These are phyloP conservation scores for Hylaeus volcanicus DNA, from an alignment of 1,140 invertebrate genomes.

Conservation along the genomic window DNA sequence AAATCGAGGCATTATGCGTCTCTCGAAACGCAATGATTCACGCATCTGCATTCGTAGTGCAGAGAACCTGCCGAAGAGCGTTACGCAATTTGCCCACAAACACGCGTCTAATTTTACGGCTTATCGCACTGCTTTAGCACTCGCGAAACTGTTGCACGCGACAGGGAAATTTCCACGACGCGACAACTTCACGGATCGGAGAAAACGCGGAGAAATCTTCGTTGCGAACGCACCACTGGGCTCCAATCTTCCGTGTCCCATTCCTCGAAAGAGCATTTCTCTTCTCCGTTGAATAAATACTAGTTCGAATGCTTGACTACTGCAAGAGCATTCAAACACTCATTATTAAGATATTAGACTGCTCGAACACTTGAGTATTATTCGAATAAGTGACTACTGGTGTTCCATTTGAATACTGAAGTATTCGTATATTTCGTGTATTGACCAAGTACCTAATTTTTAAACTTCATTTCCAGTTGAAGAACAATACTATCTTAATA, in stretches of 20 bases:
- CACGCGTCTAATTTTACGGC: slow-evolving; percentile 38
- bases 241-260: neutral
- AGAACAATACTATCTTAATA: too few species aligned
- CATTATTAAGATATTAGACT: too few species aligned
- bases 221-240: neutral
- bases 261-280: neutral
- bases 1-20: slow-evolving; percentile 52
- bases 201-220: neutral
- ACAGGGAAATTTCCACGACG: neutral
- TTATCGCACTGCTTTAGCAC: slow-evolving; percentile 17
- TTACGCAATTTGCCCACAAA: slow-evolving; percentile 40
- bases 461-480: too few species aligned
- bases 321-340: too few species aligned
- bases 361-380: too few species aligned
- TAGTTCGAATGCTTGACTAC: neutral
- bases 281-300: neutral
- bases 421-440: too few species aligned
- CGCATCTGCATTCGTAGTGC: slow-evolving; percentile 9
- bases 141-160: neutral
- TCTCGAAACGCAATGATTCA: slow-evolving; percentile 40
- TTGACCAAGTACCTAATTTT: too few species aligned
- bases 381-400: too few species aligned
- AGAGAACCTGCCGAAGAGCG: neutral
- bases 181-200: neutral
- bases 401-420: too few species aligned